These are phyloP conservation scores for Diplazon laetatorius DNA, from an alignment of 2,888 invertebrate species.

Conservation along the genomic window DNA sequence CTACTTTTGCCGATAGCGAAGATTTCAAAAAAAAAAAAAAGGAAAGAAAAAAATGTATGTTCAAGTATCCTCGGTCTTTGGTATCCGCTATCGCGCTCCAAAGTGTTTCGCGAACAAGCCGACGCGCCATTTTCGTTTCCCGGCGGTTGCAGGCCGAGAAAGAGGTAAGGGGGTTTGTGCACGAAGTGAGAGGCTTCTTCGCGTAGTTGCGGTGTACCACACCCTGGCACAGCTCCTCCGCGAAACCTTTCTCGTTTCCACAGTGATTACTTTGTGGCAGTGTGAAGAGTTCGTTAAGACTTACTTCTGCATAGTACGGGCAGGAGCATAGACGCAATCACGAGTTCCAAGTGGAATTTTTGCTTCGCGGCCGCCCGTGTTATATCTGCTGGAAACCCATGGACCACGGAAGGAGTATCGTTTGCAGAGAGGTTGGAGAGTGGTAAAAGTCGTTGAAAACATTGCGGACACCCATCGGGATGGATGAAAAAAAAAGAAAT, in stretches of 20 bases:
- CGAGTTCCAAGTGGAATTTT: slow-evolving; percentile 40
- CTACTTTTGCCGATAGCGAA: slow-evolving; percentile 8
- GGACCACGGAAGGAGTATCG: slow-evolving; percentile 11
- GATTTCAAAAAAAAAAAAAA: slow-evolving; percentile 17
- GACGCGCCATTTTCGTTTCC: slow-evolving; percentile 9
- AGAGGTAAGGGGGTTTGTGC: not conserved
- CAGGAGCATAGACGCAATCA: slow-evolving; percentile 18
- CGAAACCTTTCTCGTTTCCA: slow-evolving; percentile 13
- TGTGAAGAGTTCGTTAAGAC: slow-evolving; percentile 48
- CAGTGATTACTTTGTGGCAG: slow-evolving; percentile 53
- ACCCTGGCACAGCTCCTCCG: slow-evolving; percentile 22
- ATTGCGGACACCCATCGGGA: slow-evolving; percentile 26
- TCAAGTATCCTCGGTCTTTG: slow-evolving; percentile 16
- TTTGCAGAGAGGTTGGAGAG: not conserved
- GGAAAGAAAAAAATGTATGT: not conserved
- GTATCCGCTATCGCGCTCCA: slow-evolving; percentile 19
- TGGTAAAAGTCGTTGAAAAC: slow-evolving; percentile 28
- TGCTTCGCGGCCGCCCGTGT: not conserved
- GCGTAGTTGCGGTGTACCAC: slow-evolving; percentile 8
- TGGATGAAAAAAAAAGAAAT: not conserved
- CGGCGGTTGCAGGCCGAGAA: not conserved
- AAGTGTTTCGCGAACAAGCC: slow-evolving; percentile 31
- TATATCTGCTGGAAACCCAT: slow-evolving; percentile 1
- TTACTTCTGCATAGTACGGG: slow-evolving; percentile 9
- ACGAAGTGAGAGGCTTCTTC: not conserved